These are phyloP conservation scores for Amblyornis subalaris DNA, from an alignment of 2,113 vertebrate species.

Conservation along the genomic window DNA sequence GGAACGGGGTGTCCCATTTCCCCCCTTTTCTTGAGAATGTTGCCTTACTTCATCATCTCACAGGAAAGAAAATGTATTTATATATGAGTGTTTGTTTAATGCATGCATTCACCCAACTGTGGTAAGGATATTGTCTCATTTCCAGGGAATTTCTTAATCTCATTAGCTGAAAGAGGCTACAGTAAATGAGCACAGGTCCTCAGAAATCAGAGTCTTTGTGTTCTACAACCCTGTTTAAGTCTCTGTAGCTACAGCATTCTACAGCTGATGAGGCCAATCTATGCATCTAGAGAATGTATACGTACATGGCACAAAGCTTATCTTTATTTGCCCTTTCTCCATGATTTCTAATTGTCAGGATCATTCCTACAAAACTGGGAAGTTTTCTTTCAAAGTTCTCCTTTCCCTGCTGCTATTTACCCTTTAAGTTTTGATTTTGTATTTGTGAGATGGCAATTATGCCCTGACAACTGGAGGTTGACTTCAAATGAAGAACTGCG, in stretches of 20 bases:
- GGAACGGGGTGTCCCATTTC: rapidly evolving
- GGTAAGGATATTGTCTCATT: neutral
- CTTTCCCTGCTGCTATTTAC: neutral
- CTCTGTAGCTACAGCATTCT: neutral
- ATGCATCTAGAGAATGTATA: neutral
- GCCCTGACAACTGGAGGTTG: neutral
- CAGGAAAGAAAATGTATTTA: rapidly evolving
- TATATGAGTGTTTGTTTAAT: neutral
- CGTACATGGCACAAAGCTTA: neutral
- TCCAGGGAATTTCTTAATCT: neutral
- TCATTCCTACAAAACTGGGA: neutral
- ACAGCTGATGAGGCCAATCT: neutral
- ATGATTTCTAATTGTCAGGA: neutral
- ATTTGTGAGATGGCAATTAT: neutral
- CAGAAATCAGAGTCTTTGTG: neutral
- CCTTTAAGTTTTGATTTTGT: neutral
- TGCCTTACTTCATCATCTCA: neutral
- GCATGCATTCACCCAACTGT: neutral
- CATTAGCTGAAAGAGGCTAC: neutral
- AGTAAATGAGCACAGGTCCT: neutral
- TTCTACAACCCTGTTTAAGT: neutral
- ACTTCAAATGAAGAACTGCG: neutral
- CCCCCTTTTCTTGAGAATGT: neutral
- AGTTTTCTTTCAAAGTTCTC: neutral
- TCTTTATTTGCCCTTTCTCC: neutral